A percentile compares a stretch with the other conserved stretches of the same genome.
Evolutionary conservation across 2,888 invertebrate genomes (phyloP).

Genomic region (Leucophora obtusa): DNA sequence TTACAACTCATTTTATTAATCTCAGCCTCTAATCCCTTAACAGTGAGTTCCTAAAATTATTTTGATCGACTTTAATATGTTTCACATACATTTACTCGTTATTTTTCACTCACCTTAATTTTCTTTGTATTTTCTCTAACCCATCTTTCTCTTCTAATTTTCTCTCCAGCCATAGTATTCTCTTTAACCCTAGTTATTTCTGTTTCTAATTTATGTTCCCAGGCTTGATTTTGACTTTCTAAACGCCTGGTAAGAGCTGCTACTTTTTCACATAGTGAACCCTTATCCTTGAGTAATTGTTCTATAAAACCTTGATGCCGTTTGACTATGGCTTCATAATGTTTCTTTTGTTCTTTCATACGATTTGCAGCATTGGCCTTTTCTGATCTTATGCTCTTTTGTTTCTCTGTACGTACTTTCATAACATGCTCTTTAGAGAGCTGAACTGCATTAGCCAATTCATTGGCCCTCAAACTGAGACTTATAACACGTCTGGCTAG

Average conservation of each 20-base stretch:
- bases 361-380: constrained; percentile 78
- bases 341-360: constrained; percentile 82
- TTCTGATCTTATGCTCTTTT: constrained; percentile 77
- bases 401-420: constrained; percentile 77
- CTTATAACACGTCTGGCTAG: constrained; percentile 77
- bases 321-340: constrained; percentile 86
- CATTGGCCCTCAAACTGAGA: constrained; percentile 77
- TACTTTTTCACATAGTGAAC: constrained; percentile 83
- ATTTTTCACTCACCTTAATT: constrained; percentile 83
- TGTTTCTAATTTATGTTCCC: constrained; percentile 87
- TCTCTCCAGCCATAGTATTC: constrained; percentile 88
- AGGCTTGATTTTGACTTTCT: constrained; percentile 81
- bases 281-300: constrained; percentile 89
- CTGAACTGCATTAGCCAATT: constrained; percentile 77
- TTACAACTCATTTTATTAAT: constrained; percentile 87
- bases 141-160: constrained; percentile 87
- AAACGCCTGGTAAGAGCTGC: constrained; percentile 77
- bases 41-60: constrained; percentile 84
- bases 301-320: constrained; percentile 91
- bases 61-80: not conserved
- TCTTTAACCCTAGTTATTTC: constrained; percentile 88
- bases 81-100: not conserved
- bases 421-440: constrained; percentile 77
- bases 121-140: constrained; percentile 90
- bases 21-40: constrained; percentile 92